Evolutionary conservation across 2,888 invertebrate genomes (phyloP).

Genomic region (Agriopis marginaria): DNA sequence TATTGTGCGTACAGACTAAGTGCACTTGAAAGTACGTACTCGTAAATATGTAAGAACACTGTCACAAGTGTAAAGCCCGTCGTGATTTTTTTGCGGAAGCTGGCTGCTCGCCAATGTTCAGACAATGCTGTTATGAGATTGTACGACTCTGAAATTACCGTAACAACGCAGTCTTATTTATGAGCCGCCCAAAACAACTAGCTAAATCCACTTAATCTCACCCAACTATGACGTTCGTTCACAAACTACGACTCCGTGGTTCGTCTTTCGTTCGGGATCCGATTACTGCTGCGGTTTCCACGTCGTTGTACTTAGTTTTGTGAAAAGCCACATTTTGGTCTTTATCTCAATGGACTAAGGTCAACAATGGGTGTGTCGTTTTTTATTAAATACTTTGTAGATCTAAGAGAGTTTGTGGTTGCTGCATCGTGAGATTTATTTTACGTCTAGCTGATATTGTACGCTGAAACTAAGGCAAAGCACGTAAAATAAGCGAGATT

Average conservation of each 20-base stretch:
- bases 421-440: slow-evolving; percentile 13
- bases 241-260: slow-evolving; percentile 36
- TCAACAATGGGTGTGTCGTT: background rate
- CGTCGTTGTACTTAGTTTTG: slow-evolving; percentile 11
- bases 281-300: slow-evolving; percentile 19
- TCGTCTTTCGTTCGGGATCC: slow-evolving; percentile 26
- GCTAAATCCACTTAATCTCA: slow-evolving; percentile 42
- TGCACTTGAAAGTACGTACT: background rate
- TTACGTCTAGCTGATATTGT: background rate
- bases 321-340: background rate
- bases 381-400: slow-evolving; percentile 6
- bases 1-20: background rate
- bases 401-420: slow-evolving; percentile 14
- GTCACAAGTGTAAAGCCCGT: slow-evolving; percentile 41
- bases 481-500: slow-evolving; percentile 5
- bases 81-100: slow-evolving; percentile 52
- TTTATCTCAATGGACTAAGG: slow-evolving; percentile 7
- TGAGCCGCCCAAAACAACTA: slow-evolving; percentile 41
- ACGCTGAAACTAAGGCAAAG: slow-evolving; percentile 2
- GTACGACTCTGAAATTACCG: slow-evolving; percentile 54
- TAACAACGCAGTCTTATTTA: slow-evolving; percentile 53
- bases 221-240: slow-evolving; percentile 21
- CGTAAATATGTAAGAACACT: background rate
- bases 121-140: slow-evolving; percentile 70
- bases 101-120: slow-evolving; percentile 66